A percentile compares a stretch with the other conserved stretches of the same genome.
phyloP scores from a whole-genome alignment of 92 coral and sea anemone species.

The Zoanthus gigantus region DNA sequence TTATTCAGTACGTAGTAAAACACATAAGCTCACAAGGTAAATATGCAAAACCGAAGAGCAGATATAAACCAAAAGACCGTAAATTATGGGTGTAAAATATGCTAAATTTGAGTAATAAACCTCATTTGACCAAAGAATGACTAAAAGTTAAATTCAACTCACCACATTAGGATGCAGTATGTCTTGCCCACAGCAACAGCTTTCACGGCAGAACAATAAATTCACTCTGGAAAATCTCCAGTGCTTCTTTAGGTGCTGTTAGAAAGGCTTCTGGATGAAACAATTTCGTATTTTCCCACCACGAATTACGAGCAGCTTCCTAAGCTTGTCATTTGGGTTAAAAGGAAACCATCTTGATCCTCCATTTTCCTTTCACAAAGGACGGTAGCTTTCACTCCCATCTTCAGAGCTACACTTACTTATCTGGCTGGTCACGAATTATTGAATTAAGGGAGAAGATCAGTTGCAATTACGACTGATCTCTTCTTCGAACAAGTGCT shows the following conservation, averaged over 20 bases:
- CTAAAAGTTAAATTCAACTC: neutral
- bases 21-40: neutral
- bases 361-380: neutral
- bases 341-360: neutral
- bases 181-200: neutral
- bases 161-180: neutral
- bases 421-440: neutral
- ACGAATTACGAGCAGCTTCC: neutral
- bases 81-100: neutral
- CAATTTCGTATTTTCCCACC: neutral
- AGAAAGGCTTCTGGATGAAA: neutral
- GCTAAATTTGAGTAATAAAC: neutral
- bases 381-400: neutral
- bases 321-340: neutral
- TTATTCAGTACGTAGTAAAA: neutral
- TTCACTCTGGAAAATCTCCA: neutral
- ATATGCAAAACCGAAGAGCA: neutral
- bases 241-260: neutral
- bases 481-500: too few relatives aligned
- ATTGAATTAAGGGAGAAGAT: neutral
- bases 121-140: neutral
- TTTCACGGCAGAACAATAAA: neutral
- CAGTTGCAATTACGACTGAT: neutral
- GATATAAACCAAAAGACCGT: neutral
- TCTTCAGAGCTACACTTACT: too few relatives aligned